Evolutionary conservation across 2,797 vertebrate species (phyloP), one percentile per base, ranked within the genome.

Genomic region (Carapus acus): DNA sequence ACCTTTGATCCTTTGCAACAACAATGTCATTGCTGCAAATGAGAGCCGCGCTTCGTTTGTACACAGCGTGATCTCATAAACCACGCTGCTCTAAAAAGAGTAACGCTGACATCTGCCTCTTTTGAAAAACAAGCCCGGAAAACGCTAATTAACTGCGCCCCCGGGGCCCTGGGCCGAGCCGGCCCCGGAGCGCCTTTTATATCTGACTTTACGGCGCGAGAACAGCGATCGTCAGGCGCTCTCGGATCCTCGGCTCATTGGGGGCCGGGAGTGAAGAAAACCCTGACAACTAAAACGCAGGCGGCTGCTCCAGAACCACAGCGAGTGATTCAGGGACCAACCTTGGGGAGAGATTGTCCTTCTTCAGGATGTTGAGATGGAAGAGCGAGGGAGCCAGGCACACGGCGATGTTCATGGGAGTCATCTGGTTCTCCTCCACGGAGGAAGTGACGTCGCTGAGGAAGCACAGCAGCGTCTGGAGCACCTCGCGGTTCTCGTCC

Each of bases 391-490:
- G 96, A 2, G 96, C 96, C 76, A 99, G 83, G 51, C 96, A 99
- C 71, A 99, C 96, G 0, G 96, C 96, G 0, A 99, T 88, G 72
- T 99, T 99, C 93, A 94, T 97, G 44, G 95, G 89, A 2, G 94
- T 99, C 96, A 99, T 99, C 83, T 97, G 96, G 70, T 99, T 98
- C 79, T 98, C 94, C 50, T 93, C 89, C 73, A 96, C 94, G 16
- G 88, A 88, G 60, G 88, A 89, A 54, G 88, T 91, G 78, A 97
- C 94, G 0, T 99, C 95, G 0, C 90, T 92, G 50, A 99, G 91
- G 84, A 99, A 98, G 76, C 93, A 96, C 17, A 99, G 86, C 53
- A 99, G 84, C 0, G 93, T 98, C 82, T 97, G 94, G 65, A 99
- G 73, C 53, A 92, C 93, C 64, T 99, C 96, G 43, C 96, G 69